phyloP scores from a whole-genome alignment of 2,888 invertebrate genomes.

The Sinodicranocentrus sp. region DNA sequence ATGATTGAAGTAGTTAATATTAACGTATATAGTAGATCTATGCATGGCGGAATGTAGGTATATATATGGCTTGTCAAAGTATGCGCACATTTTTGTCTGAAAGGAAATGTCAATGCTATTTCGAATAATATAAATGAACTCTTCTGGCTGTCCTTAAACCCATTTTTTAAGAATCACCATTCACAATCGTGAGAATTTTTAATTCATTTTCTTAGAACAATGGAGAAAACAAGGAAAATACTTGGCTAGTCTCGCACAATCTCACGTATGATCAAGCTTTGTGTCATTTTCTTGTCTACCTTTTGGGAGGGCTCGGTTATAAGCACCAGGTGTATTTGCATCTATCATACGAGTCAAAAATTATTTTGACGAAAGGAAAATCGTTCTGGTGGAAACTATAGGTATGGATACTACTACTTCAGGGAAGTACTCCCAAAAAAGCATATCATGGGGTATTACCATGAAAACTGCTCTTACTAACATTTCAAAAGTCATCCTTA shows the following conservation, averaged over 20 bases:
- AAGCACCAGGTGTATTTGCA: background rate
- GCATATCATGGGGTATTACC: background rate
- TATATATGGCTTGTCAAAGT: no score
- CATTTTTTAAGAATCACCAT: no score
- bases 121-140: background rate
- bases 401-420: background rate
- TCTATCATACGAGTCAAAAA: background rate
- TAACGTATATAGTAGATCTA: no score
- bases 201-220: background rate
- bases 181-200: no score
- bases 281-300: no score
- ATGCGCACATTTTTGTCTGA: no score
- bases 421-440: background rate
- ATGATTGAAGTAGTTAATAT: no score
- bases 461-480: background rate
- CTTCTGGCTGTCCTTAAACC: slow-evolving; percentile 39
- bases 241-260: background rate
- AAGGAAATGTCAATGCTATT: background rate
- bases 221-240: background rate
- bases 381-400: background rate
- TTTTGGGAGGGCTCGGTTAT: no score
- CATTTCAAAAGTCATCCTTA: slow-evolving; percentile 9
- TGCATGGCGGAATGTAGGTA: no score
- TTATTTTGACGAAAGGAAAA: background rate
- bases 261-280: background rate